Evolutionary conservation across 2,888 invertebrate genomes (phyloP).

Genomic region (Xiphydria camelus): DNA sequence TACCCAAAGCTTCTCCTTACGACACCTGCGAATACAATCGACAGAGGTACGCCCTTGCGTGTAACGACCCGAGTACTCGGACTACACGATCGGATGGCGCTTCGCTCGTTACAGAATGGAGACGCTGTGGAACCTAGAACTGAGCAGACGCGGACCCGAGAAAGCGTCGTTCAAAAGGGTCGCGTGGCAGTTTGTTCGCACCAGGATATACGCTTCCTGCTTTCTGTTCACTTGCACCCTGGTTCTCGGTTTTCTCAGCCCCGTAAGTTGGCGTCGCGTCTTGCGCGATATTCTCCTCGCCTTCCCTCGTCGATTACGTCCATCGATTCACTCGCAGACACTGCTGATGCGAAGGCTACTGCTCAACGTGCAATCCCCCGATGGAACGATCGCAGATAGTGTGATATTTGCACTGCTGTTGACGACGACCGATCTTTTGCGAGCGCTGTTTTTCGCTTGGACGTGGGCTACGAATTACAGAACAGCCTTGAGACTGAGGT

Average conservation of each 20-base stretch:
- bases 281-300: no score
- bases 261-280: constrained; percentile 59
- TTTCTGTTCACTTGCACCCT: constrained; percentile 55
- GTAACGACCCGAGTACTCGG: no score
- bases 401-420: constrained; percentile 58
- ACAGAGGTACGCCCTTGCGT: no score
- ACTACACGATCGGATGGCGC: no score
- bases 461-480: constrained; percentile 61
- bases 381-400: constrained; percentile 54
- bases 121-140: constrained; percentile 61
- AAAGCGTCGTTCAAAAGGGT: constrained; percentile 59
- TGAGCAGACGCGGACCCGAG: constrained; percentile 54
- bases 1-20: constrained; percentile 55
- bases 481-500: constrained; percentile 52
- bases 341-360: constrained; percentile 58
- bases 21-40: constrained; percentile 60
- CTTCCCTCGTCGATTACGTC: no score
- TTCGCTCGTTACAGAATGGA: constrained; percentile 58
- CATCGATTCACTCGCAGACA: constrained; percentile 55
- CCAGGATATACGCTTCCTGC: constrained; percentile 56
- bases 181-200: constrained; percentile 59
- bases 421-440: constrained; percentile 56
- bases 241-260: constrained; percentile 59
- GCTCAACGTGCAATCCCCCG: constrained; percentile 53
- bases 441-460: constrained; percentile 58